Conservation (phyloP, 2,888 invertebrate genomes). For the Cantharis flavilabris region DNA sequence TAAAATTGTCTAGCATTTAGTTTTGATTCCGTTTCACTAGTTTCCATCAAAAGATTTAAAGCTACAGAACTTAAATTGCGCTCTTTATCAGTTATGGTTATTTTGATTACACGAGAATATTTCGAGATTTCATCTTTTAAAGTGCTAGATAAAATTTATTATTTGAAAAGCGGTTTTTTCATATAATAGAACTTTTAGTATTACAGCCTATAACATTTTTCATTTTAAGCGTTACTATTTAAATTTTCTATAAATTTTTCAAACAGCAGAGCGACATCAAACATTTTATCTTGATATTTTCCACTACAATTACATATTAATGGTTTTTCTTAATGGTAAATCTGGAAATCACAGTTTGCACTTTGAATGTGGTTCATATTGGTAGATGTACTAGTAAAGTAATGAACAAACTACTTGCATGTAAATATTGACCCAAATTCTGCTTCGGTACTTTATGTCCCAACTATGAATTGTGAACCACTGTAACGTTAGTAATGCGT, state of each 20-base stretch:
- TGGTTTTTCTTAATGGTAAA: neutral
- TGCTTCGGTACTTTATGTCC: neutral
- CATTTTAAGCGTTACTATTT: neutral
- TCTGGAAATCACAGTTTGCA: neutral
- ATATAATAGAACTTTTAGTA: neutral
- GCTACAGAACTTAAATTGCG: neutral
- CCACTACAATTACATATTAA: too few species aligned
- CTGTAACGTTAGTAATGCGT: neutral
- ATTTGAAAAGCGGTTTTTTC: neutral
- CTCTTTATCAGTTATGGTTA: neutral
- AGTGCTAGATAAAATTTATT: neutral
- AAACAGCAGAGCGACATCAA: neutral
- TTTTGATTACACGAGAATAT: neutral
- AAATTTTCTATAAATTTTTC: neutral
- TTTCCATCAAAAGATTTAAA: neutral
- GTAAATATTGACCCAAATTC: neutral
- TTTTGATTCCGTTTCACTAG: neutral
- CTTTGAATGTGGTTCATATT: neutral
- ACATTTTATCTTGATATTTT: neutral
- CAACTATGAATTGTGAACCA: neutral
- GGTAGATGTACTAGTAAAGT: neutral
- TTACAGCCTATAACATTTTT: neutral
- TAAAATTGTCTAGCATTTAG: neutral
- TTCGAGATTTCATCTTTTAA: neutral
- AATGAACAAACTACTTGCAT: neutral